Evolutionary conservation across 2,113 vertebrate genomes (phyloP), one percentile per base, ranked within the genome.

Genomic region (Macquaria australasica): DNA sequence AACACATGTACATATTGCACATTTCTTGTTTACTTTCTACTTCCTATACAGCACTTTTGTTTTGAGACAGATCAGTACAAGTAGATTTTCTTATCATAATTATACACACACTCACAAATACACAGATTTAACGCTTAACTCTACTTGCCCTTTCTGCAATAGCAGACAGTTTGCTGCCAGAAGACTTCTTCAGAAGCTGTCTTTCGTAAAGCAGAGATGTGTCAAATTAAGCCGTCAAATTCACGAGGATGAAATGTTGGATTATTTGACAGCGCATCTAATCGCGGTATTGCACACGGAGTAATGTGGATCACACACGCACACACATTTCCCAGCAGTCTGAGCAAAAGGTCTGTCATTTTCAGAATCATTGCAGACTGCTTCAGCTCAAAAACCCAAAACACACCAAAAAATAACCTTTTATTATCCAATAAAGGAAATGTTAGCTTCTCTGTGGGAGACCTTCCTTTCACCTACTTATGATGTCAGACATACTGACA

Each of bases 221-320:
- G 41, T 92, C 73, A 76, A 83, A 87, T 83, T 85, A 83, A 90
- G 45, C 59, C 5, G 12, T 87, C 59, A 80, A 77, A 82, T 76
- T 83, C 87, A 84, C 45, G 4, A 83, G 80, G 77, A 87, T 79
- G 67, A 90, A 76, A 79, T 74, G 56, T 16, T 87, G 73, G 79
- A 79, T 79, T 83, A 88, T 84, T 81, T 77, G 58, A 82, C 62
- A 53, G 64, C 2, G 18, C 51, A 78, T 86, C 34, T 74, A 74
- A 78, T 85, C 41, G 20, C 64, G 43, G 68, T 21, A 69, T 50
- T 85, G 77, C 73, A 77, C 82, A 50, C 41, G 68, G 75, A 58
- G 41, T 86, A 50, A 78, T 60, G 37, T 60, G 58, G 41, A 34
- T 56, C n/a, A 73, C 78, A 66, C 48, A 63, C 81, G 76, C 45